Base-by-base conservation (phyloP, 2,113 vertebrate species). In the Tauraco erythrolophus region DNA sequence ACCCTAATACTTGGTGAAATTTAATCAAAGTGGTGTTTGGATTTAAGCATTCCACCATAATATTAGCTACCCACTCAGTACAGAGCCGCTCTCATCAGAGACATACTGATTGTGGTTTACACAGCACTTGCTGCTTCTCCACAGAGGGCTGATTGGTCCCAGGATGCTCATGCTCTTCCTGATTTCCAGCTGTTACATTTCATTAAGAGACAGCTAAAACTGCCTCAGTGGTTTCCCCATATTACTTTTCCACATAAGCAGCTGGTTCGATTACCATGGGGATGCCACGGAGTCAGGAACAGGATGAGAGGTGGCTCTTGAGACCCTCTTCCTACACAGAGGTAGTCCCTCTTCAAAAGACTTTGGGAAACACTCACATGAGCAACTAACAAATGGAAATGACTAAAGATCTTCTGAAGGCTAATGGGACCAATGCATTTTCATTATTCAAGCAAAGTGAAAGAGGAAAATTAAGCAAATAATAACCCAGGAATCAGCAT, bases 111-210 rank as follows among this genome's bases (percentile, higher is more conserved):
- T 50, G 72, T 61, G 88, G 90, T 88, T 96, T 88, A 69, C 85
- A 79, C 24, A 92, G 92, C 61, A 50, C 81, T 95, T 85, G 81
- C 89, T 88, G 89, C 77, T 95, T 88, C 84, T 92, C 96, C 89
- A 76, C 65, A 93, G 95, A 96, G 96, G 77, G 62, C n/a, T 91
- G 84, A 92, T 70, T 96, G 95, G 89, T 96, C 96, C 95, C 93
- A 85, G 35, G 95, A 88, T 83, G 74, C 91, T 76, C 77, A 45
- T 93, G 90, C 86, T 95, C 50, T 83, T 96, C 89, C 92, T 88
- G 78, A 75, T 91, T 97, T 97, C 81, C 93, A 96, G 87, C 92
- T 94, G 77, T 81, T 95, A 64, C 86, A 91, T 94, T 96, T 97
- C 89, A 96, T 94, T 96, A 95, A 79, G 77, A 94, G 81, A 92